Conservation (phyloP, 2,113 vertebrate genomes). For the Carassius gibelio region DNA sequence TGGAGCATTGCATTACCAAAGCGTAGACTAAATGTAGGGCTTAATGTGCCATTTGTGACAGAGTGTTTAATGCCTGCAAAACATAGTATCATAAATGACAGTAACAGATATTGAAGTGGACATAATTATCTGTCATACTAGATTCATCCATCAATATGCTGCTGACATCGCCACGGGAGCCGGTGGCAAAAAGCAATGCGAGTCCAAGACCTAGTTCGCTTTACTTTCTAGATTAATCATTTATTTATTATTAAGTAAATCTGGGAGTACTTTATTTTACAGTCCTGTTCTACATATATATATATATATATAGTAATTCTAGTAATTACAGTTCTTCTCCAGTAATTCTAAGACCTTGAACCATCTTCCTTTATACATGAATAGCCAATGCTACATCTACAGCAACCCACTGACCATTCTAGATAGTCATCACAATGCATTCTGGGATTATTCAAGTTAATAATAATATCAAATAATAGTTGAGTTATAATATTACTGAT, state of each 20-base stretch:
- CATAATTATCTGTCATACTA: neutral
- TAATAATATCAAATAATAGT: too few relatives aligned
- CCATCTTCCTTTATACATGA: too few relatives aligned
- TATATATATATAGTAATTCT: too few relatives aligned
- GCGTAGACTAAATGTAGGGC: neutral
- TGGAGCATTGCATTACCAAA: neutral
- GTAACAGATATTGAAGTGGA: neutral
- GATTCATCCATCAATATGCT: neutral
- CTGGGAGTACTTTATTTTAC: too few relatives aligned
- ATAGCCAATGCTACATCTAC: too few relatives aligned
- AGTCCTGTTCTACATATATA: too few relatives aligned
- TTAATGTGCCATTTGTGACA: neutral
- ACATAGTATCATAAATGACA: constrained; percentile 1
- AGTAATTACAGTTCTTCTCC: too few relatives aligned
- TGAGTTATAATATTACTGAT: too few relatives aligned
- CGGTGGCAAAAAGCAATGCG: neutral
- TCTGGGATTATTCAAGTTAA: neutral
- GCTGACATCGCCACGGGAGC: neutral
- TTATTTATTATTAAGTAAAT: neutral
- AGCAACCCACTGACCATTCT: too few relatives aligned
- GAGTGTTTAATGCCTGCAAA: neutral
- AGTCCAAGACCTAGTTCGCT: neutral
- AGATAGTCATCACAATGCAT: neutral
- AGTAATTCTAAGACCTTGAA: too few relatives aligned
- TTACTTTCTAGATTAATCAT: neutral